phyloP scores from a whole-genome alignment of 2,113 vertebrate genomes.

The Cyanocitta stelleri region DNA sequence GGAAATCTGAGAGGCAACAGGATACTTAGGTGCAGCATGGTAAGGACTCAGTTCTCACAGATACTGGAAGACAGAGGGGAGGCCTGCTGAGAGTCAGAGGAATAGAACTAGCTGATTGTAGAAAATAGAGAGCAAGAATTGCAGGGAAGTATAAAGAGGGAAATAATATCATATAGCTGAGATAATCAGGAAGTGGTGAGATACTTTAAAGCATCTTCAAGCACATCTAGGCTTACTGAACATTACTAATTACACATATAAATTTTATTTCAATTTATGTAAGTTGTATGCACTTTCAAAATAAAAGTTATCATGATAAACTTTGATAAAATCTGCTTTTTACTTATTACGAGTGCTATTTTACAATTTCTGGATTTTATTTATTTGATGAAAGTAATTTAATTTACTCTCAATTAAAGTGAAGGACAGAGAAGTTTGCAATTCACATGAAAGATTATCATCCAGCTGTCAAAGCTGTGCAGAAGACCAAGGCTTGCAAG shows the following conservation, averaged over 20 bases:
- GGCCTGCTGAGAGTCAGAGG: background rate
- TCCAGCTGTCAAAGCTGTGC: background rate
- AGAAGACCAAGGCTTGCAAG: background rate
- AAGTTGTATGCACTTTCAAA: background rate
- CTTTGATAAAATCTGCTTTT: background rate
- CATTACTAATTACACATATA: background rate
- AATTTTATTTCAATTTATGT: background rate
- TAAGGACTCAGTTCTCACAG: background rate
- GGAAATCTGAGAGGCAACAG: background rate
- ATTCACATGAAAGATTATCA: background rate
- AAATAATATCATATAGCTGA: background rate
- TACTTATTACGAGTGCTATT: background rate
- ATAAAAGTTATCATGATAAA: background rate
- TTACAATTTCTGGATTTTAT: background rate
- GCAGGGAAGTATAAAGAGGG: background rate
- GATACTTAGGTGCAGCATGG: background rate
- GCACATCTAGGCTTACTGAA: background rate
- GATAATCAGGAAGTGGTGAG: background rate
- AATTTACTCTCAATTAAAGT: background rate
- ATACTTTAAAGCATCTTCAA: background rate
- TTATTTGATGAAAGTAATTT: background rate
- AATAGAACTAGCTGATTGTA: background rate
- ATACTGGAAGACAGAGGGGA: background rate
- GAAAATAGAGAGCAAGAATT: background rate
- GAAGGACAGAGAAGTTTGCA: background rate